Percentiles rank a stretch among this genome's conserved stretches.
phyloP scores from a whole-genome alignment of 2,888 invertebrate genomes.

The Mamestra brassicae region DNA sequence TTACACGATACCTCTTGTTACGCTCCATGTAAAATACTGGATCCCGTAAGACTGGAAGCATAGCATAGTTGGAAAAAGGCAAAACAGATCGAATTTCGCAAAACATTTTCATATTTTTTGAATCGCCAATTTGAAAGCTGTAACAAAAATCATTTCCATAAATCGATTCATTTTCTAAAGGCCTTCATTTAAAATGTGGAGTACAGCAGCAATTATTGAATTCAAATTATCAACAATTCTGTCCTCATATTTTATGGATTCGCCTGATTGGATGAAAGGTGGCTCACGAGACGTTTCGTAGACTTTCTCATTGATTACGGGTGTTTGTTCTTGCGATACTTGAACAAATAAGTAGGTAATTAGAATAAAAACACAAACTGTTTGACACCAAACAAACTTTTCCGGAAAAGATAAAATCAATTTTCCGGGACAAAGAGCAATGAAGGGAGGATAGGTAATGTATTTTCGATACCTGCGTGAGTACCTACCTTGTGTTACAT shows the following conservation, averaged over 20 bases:
- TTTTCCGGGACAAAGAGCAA: background rate
- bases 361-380: background rate
- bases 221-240: background rate
- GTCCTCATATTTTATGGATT: background rate
- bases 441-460: too few species aligned
- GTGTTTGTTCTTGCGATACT: background rate
- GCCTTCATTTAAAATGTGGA: background rate
- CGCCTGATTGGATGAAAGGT: slow-evolving; percentile 2
- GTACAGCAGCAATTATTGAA: background rate
- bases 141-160: too few species aligned
- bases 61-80: too few species aligned
- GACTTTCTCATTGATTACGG: background rate
- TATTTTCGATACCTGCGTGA: too few species aligned
- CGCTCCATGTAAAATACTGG: too few species aligned
- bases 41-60: too few species aligned
- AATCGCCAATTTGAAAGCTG: too few species aligned
- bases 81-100: too few species aligned
- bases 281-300: background rate
- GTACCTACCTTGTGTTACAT: too few species aligned
- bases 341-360: background rate
- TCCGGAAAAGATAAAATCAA: background rate
- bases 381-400: background rate
- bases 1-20: too few species aligned
- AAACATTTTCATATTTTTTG: too few species aligned
- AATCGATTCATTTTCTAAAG: too few species aligned